phyloP scores from a whole-genome alignment of 1,140 invertebrate genomes.

The Ceratina calcarata region DNA sequence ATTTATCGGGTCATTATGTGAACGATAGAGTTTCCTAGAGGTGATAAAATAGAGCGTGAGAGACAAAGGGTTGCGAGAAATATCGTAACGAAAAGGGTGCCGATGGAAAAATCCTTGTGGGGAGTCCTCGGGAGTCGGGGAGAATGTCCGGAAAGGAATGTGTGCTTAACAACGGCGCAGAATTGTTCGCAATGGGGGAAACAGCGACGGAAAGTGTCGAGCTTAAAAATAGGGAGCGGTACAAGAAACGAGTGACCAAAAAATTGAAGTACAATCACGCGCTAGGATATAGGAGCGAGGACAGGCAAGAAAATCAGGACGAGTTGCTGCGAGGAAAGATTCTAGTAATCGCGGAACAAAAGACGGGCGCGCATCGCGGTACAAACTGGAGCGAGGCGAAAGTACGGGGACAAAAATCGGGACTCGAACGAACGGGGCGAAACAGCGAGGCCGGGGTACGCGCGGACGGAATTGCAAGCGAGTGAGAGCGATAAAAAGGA shows the following conservation, averaged over 20 bases:
- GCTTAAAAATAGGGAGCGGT: not conserved
- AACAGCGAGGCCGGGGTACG: slow-evolving; percentile 3
- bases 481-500: slow-evolving; percentile 15
- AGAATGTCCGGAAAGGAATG: slow-evolving; percentile 4
- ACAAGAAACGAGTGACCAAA: not conserved
- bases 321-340: not conserved
- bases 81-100: slow-evolving; percentile 52
- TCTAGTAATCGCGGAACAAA: slow-evolving; percentile 11
- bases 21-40: too few species aligned
- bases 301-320: not conserved
- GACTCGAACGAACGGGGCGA: not conserved
- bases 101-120: slow-evolving; percentile 52
- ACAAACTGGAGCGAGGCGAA: not conserved
- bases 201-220: not conserved
- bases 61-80: slow-evolving; percentile 22
- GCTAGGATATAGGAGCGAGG: not conserved
- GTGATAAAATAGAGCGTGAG: slow-evolving; percentile 2
- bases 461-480: slow-evolving; percentile 28
- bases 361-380: not conserved
- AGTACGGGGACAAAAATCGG: not conserved
- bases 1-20: not conserved
- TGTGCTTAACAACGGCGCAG: slow-evolving; percentile 11
- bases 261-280: slow-evolving; percentile 8
- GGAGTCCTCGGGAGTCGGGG: slow-evolving; percentile 34
- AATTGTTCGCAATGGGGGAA: not conserved